phyloP scores from a whole-genome alignment of 2,888 invertebrate genomes.

The Cryptophagus acutangulus region DNA sequence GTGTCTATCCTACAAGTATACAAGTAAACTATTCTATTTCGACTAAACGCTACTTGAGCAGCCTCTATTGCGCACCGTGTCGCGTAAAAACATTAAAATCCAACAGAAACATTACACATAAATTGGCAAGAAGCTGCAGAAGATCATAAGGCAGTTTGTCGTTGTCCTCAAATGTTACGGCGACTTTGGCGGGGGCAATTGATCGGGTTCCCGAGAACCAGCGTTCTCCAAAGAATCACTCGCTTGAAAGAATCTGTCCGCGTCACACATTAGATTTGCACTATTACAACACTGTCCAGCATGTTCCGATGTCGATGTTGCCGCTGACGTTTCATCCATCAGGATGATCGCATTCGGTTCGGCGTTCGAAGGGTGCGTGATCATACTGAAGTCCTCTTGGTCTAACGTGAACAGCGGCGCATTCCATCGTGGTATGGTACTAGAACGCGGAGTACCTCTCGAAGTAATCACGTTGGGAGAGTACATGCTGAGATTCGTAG shows the following conservation, averaged over 20 bases:
- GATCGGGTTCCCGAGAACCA: slow-evolving; percentile 36
- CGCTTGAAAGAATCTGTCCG: slow-evolving; percentile 63
- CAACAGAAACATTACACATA: slow-evolving; percentile 45
- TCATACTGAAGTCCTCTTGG: slow-evolving; percentile 88
- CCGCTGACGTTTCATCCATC: slow-evolving; percentile 63
- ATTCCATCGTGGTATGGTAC: slow-evolving; percentile 70
- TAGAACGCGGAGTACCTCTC: slow-evolving; percentile 62
- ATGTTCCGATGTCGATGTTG: slow-evolving; percentile 36
- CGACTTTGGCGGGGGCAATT: slow-evolving; percentile 40
- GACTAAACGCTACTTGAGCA: slow-evolving; percentile 44
- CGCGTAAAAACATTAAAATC: slow-evolving; percentile 38
- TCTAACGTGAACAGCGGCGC: slow-evolving; percentile 82
- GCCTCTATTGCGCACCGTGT: slow-evolving; percentile 41
- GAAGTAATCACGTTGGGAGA: slow-evolving; percentile 69
- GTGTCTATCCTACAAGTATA: slow-evolving; percentile 16
- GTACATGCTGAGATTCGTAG: slow-evolving; percentile 81
- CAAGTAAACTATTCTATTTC: slow-evolving; percentile 11
- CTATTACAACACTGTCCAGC: slow-evolving; percentile 44
- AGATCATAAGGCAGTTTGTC: slow-evolving; percentile 42
- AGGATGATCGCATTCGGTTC: slow-evolving; percentile 66
- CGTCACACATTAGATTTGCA: slow-evolving; percentile 46
- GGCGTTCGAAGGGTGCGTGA: slow-evolving; percentile 64
- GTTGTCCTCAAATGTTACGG: slow-evolving; percentile 32
- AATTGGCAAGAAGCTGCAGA: slow-evolving; percentile 45
- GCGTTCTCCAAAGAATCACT: slow-evolving; percentile 54